A percentile compares a stretch with the other conserved stretches of the same genome.
These are phyloP conservation scores for Pongo abelii DNA, from an alignment of 2,113 vertebrate genomes.

Conservation along the genomic window DNA sequence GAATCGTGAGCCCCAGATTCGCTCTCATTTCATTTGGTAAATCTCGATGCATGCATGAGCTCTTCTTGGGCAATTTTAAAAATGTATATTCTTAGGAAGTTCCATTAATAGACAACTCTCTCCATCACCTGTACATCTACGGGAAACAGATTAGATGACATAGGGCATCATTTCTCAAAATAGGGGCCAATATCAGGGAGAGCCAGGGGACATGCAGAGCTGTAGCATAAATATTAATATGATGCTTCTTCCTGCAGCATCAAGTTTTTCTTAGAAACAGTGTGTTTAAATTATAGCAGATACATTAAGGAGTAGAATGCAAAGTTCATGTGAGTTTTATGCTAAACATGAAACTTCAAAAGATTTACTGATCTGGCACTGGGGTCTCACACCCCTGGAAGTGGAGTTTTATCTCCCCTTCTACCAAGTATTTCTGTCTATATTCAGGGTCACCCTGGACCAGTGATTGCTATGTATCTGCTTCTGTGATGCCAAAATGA, in stretches of 20 bases:
- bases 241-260: not conserved
- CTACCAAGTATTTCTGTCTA: not conserved
- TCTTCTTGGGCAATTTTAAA: not conserved
- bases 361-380: not conserved
- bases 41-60: not conserved
- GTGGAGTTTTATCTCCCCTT: not conserved
- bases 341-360: not conserved
- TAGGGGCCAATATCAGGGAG: not conserved
- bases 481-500: not conserved
- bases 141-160: not conserved
- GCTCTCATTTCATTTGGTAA: not conserved
- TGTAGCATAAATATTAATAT: not conserved
- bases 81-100: not conserved
- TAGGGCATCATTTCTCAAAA: not conserved
- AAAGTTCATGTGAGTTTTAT: not conserved
- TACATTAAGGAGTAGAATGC: not conserved
- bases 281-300: not conserved
- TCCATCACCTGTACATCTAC: not conserved
- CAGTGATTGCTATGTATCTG: not conserved
- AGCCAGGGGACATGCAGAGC: not conserved
- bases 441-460: not conserved
- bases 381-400: not conserved
- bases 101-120: not conserved
- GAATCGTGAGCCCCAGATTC: not conserved
- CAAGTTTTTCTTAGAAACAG: not conserved